Conservation (phyloP, 2,888 invertebrate species). For the Nymphalis polychloros region DNA sequence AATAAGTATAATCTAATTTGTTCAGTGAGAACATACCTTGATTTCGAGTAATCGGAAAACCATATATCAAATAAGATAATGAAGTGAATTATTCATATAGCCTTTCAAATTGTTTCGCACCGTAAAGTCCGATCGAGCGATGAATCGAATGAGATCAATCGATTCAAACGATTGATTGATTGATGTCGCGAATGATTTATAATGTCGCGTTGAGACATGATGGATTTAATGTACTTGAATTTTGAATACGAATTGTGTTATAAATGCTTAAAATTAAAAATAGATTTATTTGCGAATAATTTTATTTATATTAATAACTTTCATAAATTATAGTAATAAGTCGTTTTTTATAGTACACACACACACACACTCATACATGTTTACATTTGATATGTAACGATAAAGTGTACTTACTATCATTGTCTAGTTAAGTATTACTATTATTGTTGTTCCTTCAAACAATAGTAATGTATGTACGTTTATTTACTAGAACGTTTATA, state of each 20-base stretch:
- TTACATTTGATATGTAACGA: too few species aligned
- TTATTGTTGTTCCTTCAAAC: too few species aligned
- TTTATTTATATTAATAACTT: too few species aligned
- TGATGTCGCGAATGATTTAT: constrained; percentile 69
- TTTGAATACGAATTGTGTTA: constrained; percentile 2
- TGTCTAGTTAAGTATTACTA: too few species aligned
- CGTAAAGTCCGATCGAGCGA: constrained; percentile 60
- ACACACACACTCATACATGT: too few species aligned
- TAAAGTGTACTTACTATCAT: too few species aligned
- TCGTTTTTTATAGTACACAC: too few species aligned
- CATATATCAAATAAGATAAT: constrained; percentile 25
- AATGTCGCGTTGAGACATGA: constrained; percentile 57
- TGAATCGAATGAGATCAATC: constrained; percentile 71
- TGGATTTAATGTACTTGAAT: constrained; percentile 29
- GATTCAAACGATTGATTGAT: constrained; percentile 70
- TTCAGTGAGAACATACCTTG: not conserved
- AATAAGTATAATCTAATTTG: too few species aligned
- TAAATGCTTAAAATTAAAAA: not conserved
- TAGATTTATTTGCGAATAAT: too few species aligned
- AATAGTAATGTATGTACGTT: too few species aligned
- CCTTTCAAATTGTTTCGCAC: constrained; percentile 61
- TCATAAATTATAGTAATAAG: too few species aligned
- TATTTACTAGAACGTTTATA: too few species aligned
- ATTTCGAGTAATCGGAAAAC: constrained; percentile 31
- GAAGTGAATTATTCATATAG: constrained; percentile 32